These are phyloP conservation scores for Parotocinclus haroldoi DNA, from an alignment of 2,797 vertebrate genomes.

Conservation along the genomic window DNA sequence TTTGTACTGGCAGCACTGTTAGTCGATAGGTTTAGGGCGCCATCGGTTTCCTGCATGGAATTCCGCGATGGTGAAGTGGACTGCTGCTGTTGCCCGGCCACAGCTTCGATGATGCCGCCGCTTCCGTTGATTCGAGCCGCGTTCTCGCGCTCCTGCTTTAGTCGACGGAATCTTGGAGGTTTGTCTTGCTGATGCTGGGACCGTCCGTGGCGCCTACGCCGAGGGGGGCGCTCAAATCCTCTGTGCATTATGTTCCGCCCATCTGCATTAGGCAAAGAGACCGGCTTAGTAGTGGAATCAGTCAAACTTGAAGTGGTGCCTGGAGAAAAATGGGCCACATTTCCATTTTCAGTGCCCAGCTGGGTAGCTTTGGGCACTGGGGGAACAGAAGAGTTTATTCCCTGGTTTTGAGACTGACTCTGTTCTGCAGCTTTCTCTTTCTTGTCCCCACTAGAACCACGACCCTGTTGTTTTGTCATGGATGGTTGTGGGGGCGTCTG, in stretches of 20 bases:
- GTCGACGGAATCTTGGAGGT: slow-evolving; percentile 85
- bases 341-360: slow-evolving; percentile 66
- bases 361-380: slow-evolving; percentile 51
- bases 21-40: slow-evolving; percentile 49
- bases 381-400: slow-evolving; percentile 48
- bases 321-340: slow-evolving; percentile 52
- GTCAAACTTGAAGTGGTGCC: slow-evolving; percentile 54
- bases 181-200: slow-evolving; percentile 94
- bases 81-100: slow-evolving; percentile 42
- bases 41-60: slow-evolving; percentile 65
- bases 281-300: slow-evolving; percentile 49
- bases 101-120: slow-evolving; percentile 63
- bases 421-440: slow-evolving; percentile 68
- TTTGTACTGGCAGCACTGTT: slow-evolving; percentile 53
- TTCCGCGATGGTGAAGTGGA: slow-evolving; percentile 61
- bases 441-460: slow-evolving; percentile 64
- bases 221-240: slow-evolving; percentile 77
- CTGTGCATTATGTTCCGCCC: slow-evolving; percentile 61
- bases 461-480: slow-evolving; percentile 65
- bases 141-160: slow-evolving; percentile 87
- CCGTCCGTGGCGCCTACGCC: slow-evolving; percentile 79
- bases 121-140: slow-evolving; percentile 79
- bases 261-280: slow-evolving; percentile 48
- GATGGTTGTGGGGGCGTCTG: slow-evolving; percentile 57
- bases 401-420: slow-evolving; percentile 61